Conservation (phyloP, 2,797 vertebrate species). For the Chaunax sp. region DNA sequence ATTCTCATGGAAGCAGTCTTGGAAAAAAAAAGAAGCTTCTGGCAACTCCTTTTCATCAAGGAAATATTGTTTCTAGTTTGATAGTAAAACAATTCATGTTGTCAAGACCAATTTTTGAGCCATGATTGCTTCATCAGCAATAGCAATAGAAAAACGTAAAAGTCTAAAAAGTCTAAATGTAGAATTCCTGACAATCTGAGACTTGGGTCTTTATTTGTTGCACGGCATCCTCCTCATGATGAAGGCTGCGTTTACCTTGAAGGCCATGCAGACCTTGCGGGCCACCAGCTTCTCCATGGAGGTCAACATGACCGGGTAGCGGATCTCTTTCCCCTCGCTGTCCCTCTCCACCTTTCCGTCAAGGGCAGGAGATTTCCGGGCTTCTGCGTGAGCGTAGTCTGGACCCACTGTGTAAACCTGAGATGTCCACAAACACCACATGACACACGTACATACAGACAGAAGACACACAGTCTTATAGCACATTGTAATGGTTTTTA, state of each 20-base stretch:
- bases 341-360: conserved; percentile 97
- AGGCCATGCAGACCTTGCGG: conserved; percentile 96
- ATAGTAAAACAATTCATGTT: too few relatives aligned
- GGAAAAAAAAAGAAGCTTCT: background rate
- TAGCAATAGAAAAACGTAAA: too few relatives aligned
- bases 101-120: too few relatives aligned
- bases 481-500: background rate
- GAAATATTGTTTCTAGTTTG: too few relatives aligned
- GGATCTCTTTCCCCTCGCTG: conserved; percentile 97
- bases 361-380: conserved; percentile 94
- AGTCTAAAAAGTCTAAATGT: too few relatives aligned
- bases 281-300: conserved; percentile 98
- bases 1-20: background rate
- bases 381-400: conserved; percentile 96
- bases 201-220: background rate
- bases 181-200: background rate
- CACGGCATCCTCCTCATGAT: background rate
- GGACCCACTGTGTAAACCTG: conserved; percentile 94
- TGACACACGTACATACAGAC: background rate
- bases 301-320: conserved; percentile 96
- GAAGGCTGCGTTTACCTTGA: conserved; percentile 84
- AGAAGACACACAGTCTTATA: background rate
- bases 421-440: background rate
- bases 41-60: background rate
- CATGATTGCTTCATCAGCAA: too few relatives aligned